phyloP scores from a whole-genome alignment of 1,140 invertebrate genomes.

The Chironomus tepperi region DNA sequence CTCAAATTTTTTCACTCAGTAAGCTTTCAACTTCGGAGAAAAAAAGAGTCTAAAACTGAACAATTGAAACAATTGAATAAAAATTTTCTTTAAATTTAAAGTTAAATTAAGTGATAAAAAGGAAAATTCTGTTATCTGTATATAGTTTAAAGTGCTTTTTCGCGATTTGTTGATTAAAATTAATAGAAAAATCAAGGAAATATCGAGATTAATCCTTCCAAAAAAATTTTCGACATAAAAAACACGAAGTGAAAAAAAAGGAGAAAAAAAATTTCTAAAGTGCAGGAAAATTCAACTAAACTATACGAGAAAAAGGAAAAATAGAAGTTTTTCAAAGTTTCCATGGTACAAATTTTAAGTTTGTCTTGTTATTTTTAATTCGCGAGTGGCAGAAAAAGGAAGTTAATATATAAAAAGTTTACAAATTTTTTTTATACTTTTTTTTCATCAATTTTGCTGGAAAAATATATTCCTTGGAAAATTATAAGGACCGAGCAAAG shows the following conservation, averaged over 20 bases:
- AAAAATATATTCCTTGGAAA: background rate
- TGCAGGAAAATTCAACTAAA: background rate
- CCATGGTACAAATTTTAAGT: background rate
- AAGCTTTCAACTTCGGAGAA: no score
- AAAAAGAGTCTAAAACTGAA: no score
- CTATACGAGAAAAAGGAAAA: background rate
- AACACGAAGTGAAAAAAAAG: background rate
- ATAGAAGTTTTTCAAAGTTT: background rate
- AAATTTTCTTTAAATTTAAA: background rate
- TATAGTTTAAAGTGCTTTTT: conserved; percentile 14
- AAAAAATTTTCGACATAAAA: background rate
- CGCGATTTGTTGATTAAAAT: background rate
- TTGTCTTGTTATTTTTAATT: background rate
- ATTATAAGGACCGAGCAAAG: background rate
- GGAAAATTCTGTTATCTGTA: background rate
- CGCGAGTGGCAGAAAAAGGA: background rate
- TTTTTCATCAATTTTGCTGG: background rate
- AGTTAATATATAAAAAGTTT: no score
- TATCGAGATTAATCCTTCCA: background rate
- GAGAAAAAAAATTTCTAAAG: background rate
- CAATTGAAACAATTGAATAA: background rate
- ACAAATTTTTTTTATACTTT: background rate
- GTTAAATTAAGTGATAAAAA: conserved; percentile 3
- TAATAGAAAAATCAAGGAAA: conserved; percentile 9
- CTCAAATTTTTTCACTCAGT: no score